phyloP scores from a whole-genome alignment of 2,888 invertebrate genomes.

The Napeogenes inachia region DNA sequence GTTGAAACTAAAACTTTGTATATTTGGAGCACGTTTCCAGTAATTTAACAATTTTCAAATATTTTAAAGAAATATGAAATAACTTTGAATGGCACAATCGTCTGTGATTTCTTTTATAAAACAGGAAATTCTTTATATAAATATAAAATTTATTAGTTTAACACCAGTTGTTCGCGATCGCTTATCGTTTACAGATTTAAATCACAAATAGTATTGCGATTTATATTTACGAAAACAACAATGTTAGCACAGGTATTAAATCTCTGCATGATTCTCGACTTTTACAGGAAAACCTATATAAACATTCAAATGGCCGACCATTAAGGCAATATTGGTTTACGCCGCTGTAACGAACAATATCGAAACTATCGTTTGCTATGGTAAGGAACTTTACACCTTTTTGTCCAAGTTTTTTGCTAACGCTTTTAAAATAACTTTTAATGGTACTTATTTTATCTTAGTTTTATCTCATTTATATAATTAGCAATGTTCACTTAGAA shows the following conservation, averaged over 20 bases:
- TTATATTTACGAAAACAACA: conserved; percentile 16
- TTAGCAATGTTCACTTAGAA: too few species aligned
- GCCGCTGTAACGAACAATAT: conserved; percentile 29
- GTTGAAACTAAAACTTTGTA: background rate
- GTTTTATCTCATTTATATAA: too few species aligned
- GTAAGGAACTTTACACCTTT: background rate
- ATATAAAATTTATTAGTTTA: background rate
- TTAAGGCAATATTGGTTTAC: conserved; percentile 45
- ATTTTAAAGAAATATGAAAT: background rate
- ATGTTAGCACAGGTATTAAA: conserved; percentile 27
- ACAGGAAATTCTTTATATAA: background rate
- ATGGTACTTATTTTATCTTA: too few species aligned
- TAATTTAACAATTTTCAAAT: background rate
- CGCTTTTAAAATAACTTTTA: background rate
- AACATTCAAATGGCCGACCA: conserved; percentile 56
- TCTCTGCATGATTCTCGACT: conserved; percentile 22
- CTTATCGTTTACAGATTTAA: conserved; percentile 2
- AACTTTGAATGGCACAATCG: too few species aligned
- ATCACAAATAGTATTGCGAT: background rate
- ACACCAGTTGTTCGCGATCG: background rate
- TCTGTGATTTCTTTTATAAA: background rate
- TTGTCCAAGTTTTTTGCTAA: background rate
- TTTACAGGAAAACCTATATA: conserved; percentile 34
- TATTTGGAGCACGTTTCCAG: background rate
- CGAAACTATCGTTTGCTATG: conserved; percentile 16